Percentiles rank a stretch among this genome's conserved stretches.
phyloP scores from a whole-genome alignment of 2,888 invertebrate genomes.

The Pachymerium ferrugineum region DNA sequence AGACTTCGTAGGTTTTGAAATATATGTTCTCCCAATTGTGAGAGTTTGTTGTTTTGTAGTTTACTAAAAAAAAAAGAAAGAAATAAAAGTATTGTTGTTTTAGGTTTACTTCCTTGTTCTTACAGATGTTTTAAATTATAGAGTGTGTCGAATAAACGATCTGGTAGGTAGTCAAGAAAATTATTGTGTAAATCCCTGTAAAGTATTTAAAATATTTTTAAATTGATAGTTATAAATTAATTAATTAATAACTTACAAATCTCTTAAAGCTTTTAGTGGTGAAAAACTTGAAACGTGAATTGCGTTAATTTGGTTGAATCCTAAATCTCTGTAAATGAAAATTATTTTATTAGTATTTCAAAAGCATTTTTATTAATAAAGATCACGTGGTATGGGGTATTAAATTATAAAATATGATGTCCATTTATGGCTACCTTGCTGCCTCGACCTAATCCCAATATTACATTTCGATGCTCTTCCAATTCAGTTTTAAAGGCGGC shows the following conservation, averaged over 20 bases:
- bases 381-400: too few relatives aligned
- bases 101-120: slow-evolving; percentile 47
- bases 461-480: too few relatives aligned
- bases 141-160: slow-evolving; percentile 59
- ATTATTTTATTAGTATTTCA: background rate
- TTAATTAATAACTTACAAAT: slow-evolving; percentile 48
- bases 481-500: too few relatives aligned
- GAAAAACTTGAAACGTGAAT: slow-evolving; percentile 64
- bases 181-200: slow-evolving; percentile 63
- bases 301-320: slow-evolving; percentile 62
- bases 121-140: slow-evolving; percentile 61
- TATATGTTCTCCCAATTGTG: slow-evolving; percentile 54
- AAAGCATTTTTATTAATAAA: too few relatives aligned
- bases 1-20: slow-evolving; percentile 38
- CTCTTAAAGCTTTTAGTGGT: slow-evolving; percentile 57
- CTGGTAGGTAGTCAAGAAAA: slow-evolving; percentile 60
- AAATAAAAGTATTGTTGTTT: too few relatives aligned
- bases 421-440: too few relatives aligned
- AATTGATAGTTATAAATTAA: background rate
- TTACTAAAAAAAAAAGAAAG: slow-evolving; percentile 53
- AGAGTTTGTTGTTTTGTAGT: slow-evolving; percentile 60
- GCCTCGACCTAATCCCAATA: too few relatives aligned
- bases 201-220: slow-evolving; percentile 38
- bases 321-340: slow-evolving; percentile 60
- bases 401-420: too few relatives aligned